Evolutionary conservation across 2,888 invertebrate species (phyloP).

Genomic region (Aphidius colemani): DNA sequence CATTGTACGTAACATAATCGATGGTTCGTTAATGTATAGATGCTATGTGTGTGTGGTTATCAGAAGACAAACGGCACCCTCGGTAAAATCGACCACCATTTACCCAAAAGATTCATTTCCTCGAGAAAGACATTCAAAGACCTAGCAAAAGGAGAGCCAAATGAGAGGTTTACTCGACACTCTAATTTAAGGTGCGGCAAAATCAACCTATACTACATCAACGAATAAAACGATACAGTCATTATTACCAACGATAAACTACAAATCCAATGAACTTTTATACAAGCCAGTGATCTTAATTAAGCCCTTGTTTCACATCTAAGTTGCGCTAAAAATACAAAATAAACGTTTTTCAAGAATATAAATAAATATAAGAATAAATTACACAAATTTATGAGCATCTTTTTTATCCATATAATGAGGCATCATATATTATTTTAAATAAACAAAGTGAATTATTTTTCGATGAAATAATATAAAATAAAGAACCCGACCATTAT

Average conservation of each 20-base stretch:
- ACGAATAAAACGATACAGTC: conserved; percentile 28
- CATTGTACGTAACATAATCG: conserved; percentile 6
- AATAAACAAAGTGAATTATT: no score
- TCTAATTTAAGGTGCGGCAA: conserved; percentile 34
- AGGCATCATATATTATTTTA: no score
- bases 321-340: neutral
- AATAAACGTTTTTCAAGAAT: conserved; percentile 1
- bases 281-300: neutral
- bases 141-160: conserved; percentile 25
- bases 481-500: no score
- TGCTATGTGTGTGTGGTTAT: conserved; percentile 5
- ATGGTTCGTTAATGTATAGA: conserved; percentile 5
- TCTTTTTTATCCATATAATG: neutral
- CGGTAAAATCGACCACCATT: conserved; percentile 30
- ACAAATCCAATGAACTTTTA: neutral
- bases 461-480: conserved; percentile 3
- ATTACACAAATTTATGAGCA: conserved; percentile 6
- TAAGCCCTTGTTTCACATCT: conserved; percentile 8
- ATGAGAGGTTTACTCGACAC: conserved; percentile 39
- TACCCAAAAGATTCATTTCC: conserved; percentile 37
- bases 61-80: conserved; percentile 33
- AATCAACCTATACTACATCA: conserved; percentile 26
- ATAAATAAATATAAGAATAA: neutral
- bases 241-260: conserved; percentile 27
- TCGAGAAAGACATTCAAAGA: conserved; percentile 23